Evolutionary conservation across 2,113 vertebrate genomes (phyloP), one percentile per base, ranked within the genome.

Genomic region (Sterrhoptilus dennistouni): DNA sequence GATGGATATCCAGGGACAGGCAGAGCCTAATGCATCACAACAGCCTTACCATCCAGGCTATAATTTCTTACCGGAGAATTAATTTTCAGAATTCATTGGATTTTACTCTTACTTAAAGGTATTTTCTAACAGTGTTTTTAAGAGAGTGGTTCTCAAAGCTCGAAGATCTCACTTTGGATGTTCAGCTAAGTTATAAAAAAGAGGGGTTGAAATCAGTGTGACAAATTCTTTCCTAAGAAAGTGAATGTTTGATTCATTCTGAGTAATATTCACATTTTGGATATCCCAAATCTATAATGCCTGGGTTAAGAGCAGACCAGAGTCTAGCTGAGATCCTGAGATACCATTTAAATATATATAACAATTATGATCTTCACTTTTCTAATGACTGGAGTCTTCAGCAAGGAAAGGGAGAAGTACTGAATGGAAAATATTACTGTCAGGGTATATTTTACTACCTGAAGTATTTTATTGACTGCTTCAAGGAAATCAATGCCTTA

Each of bases 401-500:
- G 60, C 56, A 75, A 83, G 52, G 44, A 81, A 69, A 81, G 20
- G n/a, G 38, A 87, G 36, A 69, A 82, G 22, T 63, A 89, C 3
- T 33, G 52, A 90, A 71, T 60, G 33, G 87, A 83, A 89, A 93
- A 70, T 75, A 59, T 68, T 86, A 60, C 76, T 84, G 72, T 83
- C 77, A 68, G 76, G 23, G 40, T 69, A 1, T 77, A 71, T 86
- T 90, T 85, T 94, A 78, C 69, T 90, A 90, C 65, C 57, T 88
- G 82, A 92, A 68, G 36, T 81, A 84, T 74, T 87, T 81, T 89
- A 81, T 61, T 92, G 90, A 71, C 60, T 86, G 47, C 85, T 94
- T 94, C 76, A 68, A 68, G 85, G 71, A 35, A 93, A 93, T 88
- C 85, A 86, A 60, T 94, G 76, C 61, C 75, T 83, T 88, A 78